A percentile compares a stretch with the other conserved stretches of the same genome.
phyloP scores from a whole-genome alignment of 2,797 vertebrate species.

The Tarsius wallacei region DNA sequence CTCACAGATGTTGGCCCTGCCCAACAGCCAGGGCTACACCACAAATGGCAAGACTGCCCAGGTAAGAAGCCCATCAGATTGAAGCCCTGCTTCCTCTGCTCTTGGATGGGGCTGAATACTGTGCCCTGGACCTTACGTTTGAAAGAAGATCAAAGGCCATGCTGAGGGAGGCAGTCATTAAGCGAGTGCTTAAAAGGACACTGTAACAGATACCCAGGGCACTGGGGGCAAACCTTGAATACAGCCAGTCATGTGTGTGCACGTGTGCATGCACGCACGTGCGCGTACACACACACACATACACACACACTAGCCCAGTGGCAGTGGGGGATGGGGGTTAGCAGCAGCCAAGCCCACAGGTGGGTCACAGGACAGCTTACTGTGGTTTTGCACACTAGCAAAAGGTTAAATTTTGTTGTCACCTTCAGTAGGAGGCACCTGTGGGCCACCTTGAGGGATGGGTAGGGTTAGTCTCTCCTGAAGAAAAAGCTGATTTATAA shows the following conservation, averaged over 20 bases:
- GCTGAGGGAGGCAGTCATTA: background rate
- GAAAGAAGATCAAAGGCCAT: background rate
- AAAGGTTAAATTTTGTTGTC: conserved; percentile 30
- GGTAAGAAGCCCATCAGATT: background rate
- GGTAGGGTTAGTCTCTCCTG: background rate
- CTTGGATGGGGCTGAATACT: background rate
- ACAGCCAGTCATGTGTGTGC: too few species aligned
- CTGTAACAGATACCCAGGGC: background rate
- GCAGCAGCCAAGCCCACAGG: conserved; percentile 69
- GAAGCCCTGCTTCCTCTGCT: background rate
- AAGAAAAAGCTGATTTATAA: conserved; percentile 73
- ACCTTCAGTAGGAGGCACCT: conserved; percentile 58
- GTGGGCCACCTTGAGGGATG: conserved; percentile 65
- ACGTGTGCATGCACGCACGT: too few species aligned
- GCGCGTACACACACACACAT: background rate
- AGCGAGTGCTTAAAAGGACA: background rate
- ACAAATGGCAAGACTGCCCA: background rate
- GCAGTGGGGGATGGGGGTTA: background rate
- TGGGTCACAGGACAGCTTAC: conserved; percentile 56
- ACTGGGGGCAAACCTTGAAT: background rate
- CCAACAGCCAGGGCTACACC: background rate
- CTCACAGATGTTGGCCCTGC: background rate
- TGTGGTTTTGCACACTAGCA: background rate
- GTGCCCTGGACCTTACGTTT: background rate
- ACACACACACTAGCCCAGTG: rapidly evolving